phyloP scores from a whole-genome alignment of 2,888 invertebrate species.

The Hydrotaea diabolus region DNA sequence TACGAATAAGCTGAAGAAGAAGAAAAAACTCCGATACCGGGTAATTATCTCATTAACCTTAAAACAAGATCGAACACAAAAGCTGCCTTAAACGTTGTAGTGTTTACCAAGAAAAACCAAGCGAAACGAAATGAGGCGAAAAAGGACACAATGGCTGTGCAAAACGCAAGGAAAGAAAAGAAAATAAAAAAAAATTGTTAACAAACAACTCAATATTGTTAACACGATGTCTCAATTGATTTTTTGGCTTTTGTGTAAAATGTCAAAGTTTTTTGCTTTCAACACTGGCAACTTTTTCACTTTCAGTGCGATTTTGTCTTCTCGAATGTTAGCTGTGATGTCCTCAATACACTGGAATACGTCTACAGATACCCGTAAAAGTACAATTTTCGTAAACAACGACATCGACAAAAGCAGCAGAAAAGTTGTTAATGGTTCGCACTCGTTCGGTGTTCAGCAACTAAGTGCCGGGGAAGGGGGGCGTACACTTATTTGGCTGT shows the following conservation, averaged over 20 bases:
- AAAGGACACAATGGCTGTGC: background rate
- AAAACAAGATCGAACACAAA: background rate
- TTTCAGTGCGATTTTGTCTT: background rate
- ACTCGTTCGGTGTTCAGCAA: background rate
- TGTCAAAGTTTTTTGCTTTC: constrained; percentile 48
- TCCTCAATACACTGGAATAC: background rate
- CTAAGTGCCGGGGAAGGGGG: no score
- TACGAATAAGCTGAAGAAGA: no score
- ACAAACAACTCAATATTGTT: constrained; percentile 54
- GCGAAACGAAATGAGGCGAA: background rate
- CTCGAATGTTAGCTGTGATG: constrained; percentile 5
- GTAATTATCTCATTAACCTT: constrained; percentile 52
- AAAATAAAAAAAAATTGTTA: constrained; percentile 33
- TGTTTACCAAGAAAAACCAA: constrained; percentile 14
- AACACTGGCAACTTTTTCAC: background rate
- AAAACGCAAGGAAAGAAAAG: constrained; percentile 4
- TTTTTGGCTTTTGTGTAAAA: constrained; percentile 54
- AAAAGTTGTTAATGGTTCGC: constrained; percentile 49
- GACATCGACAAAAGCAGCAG: background rate
- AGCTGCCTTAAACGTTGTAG: background rate
- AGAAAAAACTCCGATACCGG: no score
- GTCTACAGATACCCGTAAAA: background rate
- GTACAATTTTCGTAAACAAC: background rate
- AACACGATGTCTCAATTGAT: constrained; percentile 64
- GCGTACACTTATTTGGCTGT: constrained; percentile 7